Evolutionary conservation across 2,888 invertebrate genomes (phyloP).

Genomic region (Labia minor): DNA sequence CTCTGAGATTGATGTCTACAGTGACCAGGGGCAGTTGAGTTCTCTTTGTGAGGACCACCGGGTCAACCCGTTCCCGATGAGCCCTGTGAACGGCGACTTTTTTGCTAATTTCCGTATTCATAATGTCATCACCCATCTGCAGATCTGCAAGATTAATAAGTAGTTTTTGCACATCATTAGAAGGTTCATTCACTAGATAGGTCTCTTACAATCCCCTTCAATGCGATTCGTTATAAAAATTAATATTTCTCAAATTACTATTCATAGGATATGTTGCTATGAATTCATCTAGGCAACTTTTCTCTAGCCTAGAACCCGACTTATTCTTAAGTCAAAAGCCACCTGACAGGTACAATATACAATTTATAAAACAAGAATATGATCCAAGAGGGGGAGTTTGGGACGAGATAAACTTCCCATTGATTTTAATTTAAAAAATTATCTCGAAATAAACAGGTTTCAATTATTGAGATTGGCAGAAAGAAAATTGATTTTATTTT

Average conservation of each 20-base stretch:
- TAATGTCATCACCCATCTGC: not conserved
- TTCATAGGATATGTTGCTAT: not conserved
- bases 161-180: slow-evolving; percentile 1
- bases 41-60: not conserved
- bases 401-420: not conserved
- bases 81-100: not conserved
- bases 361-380: not conserved
- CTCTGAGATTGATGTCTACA: not conserved
- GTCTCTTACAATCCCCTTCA: not conserved
- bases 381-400: not conserved
- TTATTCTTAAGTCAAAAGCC: slow-evolving; percentile 4
- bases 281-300: not conserved
- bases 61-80: not conserved
- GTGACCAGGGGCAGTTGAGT: not conserved
- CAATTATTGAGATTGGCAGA: not conserved
- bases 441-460: not conserved
- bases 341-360: not conserved
- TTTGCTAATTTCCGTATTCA: slow-evolving; percentile 7
- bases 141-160: slow-evolving; percentile 13
- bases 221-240: not conserved
- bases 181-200: not conserved
- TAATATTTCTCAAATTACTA: not conserved
- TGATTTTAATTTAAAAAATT: not conserved
- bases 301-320: not conserved
- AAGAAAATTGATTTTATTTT: no score